A percentile compares a stretch with the other conserved stretches of the same genome.
phyloP scores from a whole-genome alignment of 2,888 invertebrate genomes.

The Phorcus lineatus region DNA sequence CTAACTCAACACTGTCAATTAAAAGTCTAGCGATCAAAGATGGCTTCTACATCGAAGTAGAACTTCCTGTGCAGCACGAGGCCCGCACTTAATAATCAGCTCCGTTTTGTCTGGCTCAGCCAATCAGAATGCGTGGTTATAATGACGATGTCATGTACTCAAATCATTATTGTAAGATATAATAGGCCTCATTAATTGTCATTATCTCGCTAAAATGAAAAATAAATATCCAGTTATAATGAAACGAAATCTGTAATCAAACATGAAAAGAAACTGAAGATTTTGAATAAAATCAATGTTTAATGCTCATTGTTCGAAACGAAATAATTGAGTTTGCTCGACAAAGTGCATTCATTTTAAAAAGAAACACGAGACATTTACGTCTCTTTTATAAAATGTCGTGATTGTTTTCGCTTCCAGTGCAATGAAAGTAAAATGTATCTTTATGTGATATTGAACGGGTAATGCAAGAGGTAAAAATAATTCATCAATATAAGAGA shows the following conservation, averaged over 20 bases:
- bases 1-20: constrained; percentile 16
- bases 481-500: too few species aligned
- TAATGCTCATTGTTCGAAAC: neutral
- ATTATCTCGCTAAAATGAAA: constrained; percentile 21
- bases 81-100: constrained; percentile 18
- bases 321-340: too few species aligned
- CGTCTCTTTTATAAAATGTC: too few species aligned
- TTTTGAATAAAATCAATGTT: constrained; percentile 1
- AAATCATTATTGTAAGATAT: constrained; percentile 17
- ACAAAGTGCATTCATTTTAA: too few species aligned
- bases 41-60: neutral
- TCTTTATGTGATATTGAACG: too few species aligned
- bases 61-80: constrained; percentile 8
- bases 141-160: constrained; percentile 10
- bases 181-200: constrained; percentile 16
- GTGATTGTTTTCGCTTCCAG: too few species aligned
- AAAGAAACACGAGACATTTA: too few species aligned
- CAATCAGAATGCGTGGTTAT: constrained; percentile 9
- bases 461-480: too few species aligned
- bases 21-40: constrained; percentile 12
- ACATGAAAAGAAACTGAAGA: neutral
- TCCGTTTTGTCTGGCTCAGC: constrained; percentile 1
- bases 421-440: too few species aligned
- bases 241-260: constrained; percentile 1
- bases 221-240: constrained; percentile 18